Percentiles rank a stretch among this genome's conserved stretches.
These are phyloP conservation scores for Cotesia chilonis DNA, from an alignment of 1,140 invertebrate genomes.

Conservation along the genomic window DNA sequence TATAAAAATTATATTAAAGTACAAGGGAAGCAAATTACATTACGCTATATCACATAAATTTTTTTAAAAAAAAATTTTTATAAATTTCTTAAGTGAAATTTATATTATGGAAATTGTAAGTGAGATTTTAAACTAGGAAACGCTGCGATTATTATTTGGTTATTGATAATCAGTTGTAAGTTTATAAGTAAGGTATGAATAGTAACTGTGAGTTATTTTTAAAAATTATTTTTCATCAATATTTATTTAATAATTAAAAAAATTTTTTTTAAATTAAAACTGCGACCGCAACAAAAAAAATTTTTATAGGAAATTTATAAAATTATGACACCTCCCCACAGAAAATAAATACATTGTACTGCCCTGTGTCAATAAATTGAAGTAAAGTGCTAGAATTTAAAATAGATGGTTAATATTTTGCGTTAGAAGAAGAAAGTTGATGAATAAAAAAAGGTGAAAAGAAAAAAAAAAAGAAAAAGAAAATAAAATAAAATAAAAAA, in stretches of 20 bases:
- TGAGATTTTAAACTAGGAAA: slow-evolving; percentile 3
- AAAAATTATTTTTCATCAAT: too few relatives aligned
- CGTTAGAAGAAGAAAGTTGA: not conserved
- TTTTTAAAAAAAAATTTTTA: too few relatives aligned
- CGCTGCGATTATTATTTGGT: not conserved
- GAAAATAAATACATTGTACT: not conserved
- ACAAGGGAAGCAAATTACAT: too few relatives aligned
- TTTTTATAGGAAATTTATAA: too few relatives aligned
- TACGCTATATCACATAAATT: too few relatives aligned
- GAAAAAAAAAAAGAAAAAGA: not conserved
- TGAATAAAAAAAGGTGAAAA: not conserved
- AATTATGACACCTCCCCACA: not conserved
- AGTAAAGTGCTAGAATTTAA: not conserved
- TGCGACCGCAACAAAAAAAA: not conserved
- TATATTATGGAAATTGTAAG: not conserved
- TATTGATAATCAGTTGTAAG: not conserved
- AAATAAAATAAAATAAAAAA: too few relatives aligned
- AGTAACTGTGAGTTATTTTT: not conserved
- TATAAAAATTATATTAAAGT: too few relatives aligned
- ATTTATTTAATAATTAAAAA: too few relatives aligned
- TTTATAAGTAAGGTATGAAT: not conserved
- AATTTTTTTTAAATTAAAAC: too few relatives aligned
- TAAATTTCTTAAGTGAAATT: not conserved
- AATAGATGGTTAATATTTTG: slow-evolving; percentile 2
- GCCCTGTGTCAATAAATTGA: not conserved